phyloP scores from a whole-genome alignment of 2,113 vertebrate species.

The Malurus cyaneus region DNA sequence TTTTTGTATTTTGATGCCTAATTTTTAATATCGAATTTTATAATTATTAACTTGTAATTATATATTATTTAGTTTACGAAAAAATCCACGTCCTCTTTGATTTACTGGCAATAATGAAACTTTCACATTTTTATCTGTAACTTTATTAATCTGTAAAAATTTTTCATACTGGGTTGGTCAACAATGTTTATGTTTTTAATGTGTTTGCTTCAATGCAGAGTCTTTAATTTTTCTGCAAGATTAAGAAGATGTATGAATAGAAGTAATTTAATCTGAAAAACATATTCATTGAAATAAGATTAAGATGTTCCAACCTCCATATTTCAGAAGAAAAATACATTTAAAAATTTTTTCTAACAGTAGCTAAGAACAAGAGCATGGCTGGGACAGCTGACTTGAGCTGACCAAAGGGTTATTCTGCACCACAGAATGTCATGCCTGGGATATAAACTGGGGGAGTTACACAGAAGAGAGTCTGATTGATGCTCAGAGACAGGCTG shows the following conservation, averaged over 20 bases:
- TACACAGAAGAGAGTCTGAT: neutral
- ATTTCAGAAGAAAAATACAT: neutral
- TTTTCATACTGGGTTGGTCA: neutral
- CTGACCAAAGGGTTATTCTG: neutral
- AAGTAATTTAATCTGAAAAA: neutral
- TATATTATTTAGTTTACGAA: neutral
- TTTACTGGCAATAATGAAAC: neutral
- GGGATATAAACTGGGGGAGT: neutral
- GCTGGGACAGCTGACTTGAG: neutral
- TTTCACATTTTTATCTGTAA: neutral
- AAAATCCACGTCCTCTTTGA: neutral
- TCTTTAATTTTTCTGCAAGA: neutral
- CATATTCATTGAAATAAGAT: neutral
- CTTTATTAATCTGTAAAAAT: neutral
- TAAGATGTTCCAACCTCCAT: neutral
- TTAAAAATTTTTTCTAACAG: too few species aligned
- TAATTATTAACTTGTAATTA: neutral
- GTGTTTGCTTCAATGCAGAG: neutral
- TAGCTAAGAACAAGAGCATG: neutral
- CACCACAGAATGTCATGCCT: neutral
- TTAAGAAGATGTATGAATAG: neutral
- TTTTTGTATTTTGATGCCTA: neutral
- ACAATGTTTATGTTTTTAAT: neutral
- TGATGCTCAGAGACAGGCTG: neutral
- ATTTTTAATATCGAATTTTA: neutral